Evolutionary conservation across 1,140 invertebrate species (phyloP).

Genomic region (Battus philenor): DNA sequence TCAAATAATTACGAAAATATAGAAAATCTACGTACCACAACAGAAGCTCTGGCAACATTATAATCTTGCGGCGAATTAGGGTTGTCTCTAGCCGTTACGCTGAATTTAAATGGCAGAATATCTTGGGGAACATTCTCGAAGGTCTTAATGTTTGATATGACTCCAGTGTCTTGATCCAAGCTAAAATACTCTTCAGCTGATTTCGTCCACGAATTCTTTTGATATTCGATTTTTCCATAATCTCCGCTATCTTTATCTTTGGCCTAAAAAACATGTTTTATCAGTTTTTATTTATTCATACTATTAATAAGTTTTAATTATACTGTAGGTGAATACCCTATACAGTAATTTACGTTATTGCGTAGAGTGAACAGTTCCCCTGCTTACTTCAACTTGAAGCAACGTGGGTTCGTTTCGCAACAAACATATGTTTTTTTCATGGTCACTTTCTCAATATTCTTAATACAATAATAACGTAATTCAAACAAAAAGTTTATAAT

Average conservation of each 20-base stretch:
- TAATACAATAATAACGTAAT: too few relatives aligned
- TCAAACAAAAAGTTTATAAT: too few relatives aligned
- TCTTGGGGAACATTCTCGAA: constrained; percentile 81
- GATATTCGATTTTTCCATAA: constrained; percentile 86
- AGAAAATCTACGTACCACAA: constrained; percentile 78
- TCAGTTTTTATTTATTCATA: too few relatives aligned
- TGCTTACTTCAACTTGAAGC: too few relatives aligned
- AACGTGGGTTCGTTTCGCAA: too few relatives aligned
- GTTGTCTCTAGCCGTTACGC: constrained; percentile 85
- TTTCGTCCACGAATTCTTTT: constrained; percentile 77
- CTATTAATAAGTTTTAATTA: too few relatives aligned
- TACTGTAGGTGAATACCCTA: too few relatives aligned
- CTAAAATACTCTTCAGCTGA: constrained; percentile 82
- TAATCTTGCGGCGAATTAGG: constrained; percentile 78
- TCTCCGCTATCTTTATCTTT: constrained; percentile 89
- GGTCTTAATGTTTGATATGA: constrained; percentile 83
- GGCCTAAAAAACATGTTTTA: constrained; percentile 80
- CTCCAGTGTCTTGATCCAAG: constrained; percentile 84
- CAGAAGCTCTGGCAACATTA: constrained; percentile 79
- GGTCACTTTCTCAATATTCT: too few relatives aligned
- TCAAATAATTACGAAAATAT: too few relatives aligned
- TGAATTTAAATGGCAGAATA: constrained; percentile 84
- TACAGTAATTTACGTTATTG: too few relatives aligned
- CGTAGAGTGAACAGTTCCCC: too few relatives aligned
- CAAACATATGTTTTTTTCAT: too few relatives aligned